These are phyloP conservation scores for Anthoscopus minutus DNA, from an alignment of 2,113 vertebrate genomes.

Conservation along the genomic window DNA sequence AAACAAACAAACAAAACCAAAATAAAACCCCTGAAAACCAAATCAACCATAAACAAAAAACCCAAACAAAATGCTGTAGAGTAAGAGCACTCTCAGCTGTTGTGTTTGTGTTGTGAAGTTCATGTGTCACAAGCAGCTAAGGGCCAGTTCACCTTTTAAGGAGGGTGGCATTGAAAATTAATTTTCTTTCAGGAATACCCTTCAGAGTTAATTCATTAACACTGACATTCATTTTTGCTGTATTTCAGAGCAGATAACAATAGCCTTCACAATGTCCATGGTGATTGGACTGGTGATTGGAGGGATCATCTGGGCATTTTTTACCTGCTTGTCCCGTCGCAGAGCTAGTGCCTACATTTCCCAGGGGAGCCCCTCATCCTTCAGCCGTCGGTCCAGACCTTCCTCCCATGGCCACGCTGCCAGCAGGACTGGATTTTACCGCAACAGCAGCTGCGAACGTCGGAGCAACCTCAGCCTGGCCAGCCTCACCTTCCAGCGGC, in stretches of 20 bases:
- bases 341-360: slow-evolving; percentile 90
- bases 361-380: slow-evolving; percentile 66
- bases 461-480: slow-evolving; percentile 94
- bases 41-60: background rate
- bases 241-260: slow-evolving; percentile 82
- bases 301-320: slow-evolving; percentile 80
- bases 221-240: background rate
- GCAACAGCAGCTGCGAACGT: slow-evolving; percentile 86
- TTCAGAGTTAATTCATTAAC: background rate
- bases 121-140: background rate
- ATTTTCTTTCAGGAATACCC: background rate
- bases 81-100: background rate
- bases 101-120: background rate
- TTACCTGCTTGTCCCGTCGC: slow-evolving; percentile 85
- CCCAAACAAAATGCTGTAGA: background rate
- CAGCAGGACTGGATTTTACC: slow-evolving; percentile 81
- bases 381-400: slow-evolving; percentile 66
- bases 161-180: background rate
- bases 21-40: background rate
- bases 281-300: slow-evolving; percentile 86
- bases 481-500: slow-evolving; percentile 89
- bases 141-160: background rate
- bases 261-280: slow-evolving; percentile 92
- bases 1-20: background rate
- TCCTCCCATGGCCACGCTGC: slow-evolving; percentile 52